Evolutionary conservation across 2,797 vertebrate genomes (phyloP).

Genomic region (Sparidentex hasta): DNA sequence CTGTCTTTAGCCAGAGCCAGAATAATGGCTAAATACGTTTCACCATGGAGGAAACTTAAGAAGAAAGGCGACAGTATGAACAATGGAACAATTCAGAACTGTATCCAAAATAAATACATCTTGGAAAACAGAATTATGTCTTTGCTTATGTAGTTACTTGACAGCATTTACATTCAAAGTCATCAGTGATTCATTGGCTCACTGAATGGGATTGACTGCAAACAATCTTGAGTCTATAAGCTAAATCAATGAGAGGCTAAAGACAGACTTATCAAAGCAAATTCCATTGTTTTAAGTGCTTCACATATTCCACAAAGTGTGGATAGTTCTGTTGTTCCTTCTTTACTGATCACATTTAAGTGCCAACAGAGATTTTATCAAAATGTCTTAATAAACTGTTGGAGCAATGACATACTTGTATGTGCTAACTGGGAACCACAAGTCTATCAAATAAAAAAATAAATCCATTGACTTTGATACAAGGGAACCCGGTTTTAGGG

Average conservation of each 20-base stretch:
- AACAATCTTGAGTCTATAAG: not conserved
- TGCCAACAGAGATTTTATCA: too few relatives aligned
- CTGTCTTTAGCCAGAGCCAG: conserved; percentile 32
- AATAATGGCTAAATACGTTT: conserved; percentile 23
- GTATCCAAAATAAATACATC: not conserved
- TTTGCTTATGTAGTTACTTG: not conserved
- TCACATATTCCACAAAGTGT: not conserved
- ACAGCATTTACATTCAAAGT: not conserved
- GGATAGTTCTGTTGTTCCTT: not conserved
- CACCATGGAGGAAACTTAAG: conserved; percentile 27
- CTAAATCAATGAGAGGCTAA: not conserved
- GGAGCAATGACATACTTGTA: too few relatives aligned
- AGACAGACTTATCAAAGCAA: not conserved
- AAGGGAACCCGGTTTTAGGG: too few relatives aligned
- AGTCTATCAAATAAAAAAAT: too few relatives aligned
- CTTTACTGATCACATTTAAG: not conserved
- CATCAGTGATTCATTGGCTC: not conserved
- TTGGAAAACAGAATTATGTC: not conserved
- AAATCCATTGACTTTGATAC: too few relatives aligned
- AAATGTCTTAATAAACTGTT: not conserved
- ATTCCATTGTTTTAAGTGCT: not conserved
- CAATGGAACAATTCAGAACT: not conserved
- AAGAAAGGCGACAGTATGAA: not conserved
- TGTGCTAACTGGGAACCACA: too few relatives aligned
- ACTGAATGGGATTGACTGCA: not conserved